Evolutionary conservation across 2,797 vertebrate genomes (phyloP), one percentile per base, ranked within the genome.

Genomic region (Apodemus agrarius): DNA sequence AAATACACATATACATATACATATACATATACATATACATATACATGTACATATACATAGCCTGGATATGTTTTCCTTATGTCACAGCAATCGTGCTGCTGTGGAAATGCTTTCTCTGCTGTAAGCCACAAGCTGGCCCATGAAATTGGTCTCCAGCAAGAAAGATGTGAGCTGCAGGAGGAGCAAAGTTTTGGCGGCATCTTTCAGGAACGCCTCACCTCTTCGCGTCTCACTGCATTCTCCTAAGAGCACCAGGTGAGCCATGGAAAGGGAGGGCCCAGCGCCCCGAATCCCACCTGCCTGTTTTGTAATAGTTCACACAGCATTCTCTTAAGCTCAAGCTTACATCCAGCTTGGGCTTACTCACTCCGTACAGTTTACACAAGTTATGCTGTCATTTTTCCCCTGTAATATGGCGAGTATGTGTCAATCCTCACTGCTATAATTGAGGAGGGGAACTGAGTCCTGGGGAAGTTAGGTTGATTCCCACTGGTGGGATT

Each of bases 61-160:
- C n/a, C 57, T 96, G n/a, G 46, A 90, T 76, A 57, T 54, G 69
- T 31, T n/a, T 54, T n/a, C 65, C 63, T 89, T n/a, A 79, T 52
- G 54, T 12, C 31, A 22, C 24, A 79, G 11, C n/a, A 90, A 89
- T 11, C 84, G 29, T 6, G 6, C 52, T 63, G 52, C 75, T 83
- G 54, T 63, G 43, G 85, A 86, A 43, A 43, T 52, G 31, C 72
- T 54, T 65, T 29, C 67, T 67, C 13, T 82, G 29, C 14, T 87
- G 14, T n/a, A 46, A 9, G 37, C 31, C 72, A 76, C 2, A 3
- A 26, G 57, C 17, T 26, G 31, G 0, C 69, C 9, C 52, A 19
- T 49, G 11, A 14, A 87, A 22, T 43, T 26, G 6, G 61, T 75
- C n/a, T 43, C 31, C 17, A 57, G 72, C 5, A 9, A n/a, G 40